Percentiles rank a stretch among this genome's conserved stretches.
These are phyloP conservation scores for Periphyllus acericola DNA, from an alignment of 2,888 invertebrate genomes.

Conservation along the genomic window DNA sequence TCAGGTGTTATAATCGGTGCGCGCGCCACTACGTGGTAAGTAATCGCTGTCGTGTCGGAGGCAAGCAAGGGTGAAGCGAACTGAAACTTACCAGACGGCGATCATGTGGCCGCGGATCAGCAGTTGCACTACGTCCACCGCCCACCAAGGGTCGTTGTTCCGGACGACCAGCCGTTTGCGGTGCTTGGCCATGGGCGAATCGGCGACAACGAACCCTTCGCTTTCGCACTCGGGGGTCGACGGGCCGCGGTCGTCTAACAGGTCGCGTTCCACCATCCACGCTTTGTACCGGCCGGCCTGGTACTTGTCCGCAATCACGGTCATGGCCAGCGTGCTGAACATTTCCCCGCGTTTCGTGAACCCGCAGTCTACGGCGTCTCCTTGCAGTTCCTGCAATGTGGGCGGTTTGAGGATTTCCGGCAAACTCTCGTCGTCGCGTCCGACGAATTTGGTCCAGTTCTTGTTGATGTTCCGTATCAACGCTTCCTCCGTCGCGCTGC, in stretches of 20 bases:
- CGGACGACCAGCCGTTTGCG: neutral
- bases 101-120: slow-evolving; percentile 13
- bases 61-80: no score
- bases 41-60: no score
- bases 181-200: neutral
- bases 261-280: neutral
- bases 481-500: neutral
- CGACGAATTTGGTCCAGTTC: neutral
- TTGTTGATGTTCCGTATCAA: neutral
- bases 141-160: neutral
- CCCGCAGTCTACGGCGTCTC: neutral
- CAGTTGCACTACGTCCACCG: neutral
- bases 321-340: slow-evolving; percentile 17
- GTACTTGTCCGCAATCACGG: neutral
- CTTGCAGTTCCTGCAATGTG: neutral
- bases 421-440: neutral
- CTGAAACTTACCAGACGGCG: slow-evolving; percentile 27
- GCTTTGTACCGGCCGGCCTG: neutral
- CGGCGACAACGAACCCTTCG: no score
- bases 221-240: neutral
- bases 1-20: no score
- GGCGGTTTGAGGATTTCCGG: neutral
- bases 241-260: neutral
- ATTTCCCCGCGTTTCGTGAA: slow-evolving; percentile 10
- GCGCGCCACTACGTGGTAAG: no score